A percentile compares a stretch with the other conserved stretches of the same genome.
phyloP scores from a whole-genome alignment of 2,888 invertebrate species.

The Cyrtodaria siliqua region DNA sequence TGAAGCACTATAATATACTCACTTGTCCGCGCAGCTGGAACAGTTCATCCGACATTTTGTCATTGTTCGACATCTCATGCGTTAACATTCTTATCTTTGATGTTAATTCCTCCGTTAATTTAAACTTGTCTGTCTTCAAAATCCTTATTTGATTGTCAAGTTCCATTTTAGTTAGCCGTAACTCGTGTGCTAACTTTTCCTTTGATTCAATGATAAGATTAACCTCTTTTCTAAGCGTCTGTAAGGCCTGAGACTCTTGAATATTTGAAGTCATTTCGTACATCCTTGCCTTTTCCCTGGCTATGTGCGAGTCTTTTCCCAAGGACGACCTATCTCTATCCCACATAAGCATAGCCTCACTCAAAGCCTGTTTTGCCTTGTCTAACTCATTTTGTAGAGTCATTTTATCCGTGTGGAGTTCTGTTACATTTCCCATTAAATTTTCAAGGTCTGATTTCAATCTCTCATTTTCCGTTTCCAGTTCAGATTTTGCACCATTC shows the following conservation, averaged over 20 bases:
- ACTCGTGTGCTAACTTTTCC: slow-evolving; percentile 76
- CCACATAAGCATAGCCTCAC: slow-evolving; percentile 75
- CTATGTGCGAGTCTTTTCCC: slow-evolving; percentile 65
- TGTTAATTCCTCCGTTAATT: slow-evolving; percentile 74
- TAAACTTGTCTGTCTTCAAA: slow-evolving; percentile 72
- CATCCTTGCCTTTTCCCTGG: slow-evolving; percentile 73
- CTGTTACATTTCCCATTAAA: slow-evolving; percentile 76
- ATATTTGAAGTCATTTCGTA: slow-evolving; percentile 68
- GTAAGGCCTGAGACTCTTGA: slow-evolving; percentile 68
- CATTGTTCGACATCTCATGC: slow-evolving; percentile 69
- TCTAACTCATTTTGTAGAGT: slow-evolving; percentile 74
- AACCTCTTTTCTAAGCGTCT: slow-evolving; percentile 77
- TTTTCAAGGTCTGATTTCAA: slow-evolving; percentile 72
- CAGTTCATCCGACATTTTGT: slow-evolving; percentile 69
- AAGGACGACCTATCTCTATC: slow-evolving; percentile 72
- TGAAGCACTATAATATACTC: slow-evolving; percentile 19
- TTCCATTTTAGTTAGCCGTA: slow-evolving; percentile 72
- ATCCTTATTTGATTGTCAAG: slow-evolving; percentile 69
- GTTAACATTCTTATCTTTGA: slow-evolving; percentile 72
- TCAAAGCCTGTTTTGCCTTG: slow-evolving; percentile 71
- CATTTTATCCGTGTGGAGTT: slow-evolving; percentile 70
- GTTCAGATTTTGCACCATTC: slow-evolving; percentile 71
- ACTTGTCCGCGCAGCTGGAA: slow-evolving; percentile 66
- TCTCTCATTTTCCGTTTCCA: slow-evolving; percentile 74
- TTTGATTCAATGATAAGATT: slow-evolving; percentile 80